Evolutionary conservation across 92 coral and sea anemone genomes (phyloP).

Genomic region (Zoanthus sansibaricus): DNA sequence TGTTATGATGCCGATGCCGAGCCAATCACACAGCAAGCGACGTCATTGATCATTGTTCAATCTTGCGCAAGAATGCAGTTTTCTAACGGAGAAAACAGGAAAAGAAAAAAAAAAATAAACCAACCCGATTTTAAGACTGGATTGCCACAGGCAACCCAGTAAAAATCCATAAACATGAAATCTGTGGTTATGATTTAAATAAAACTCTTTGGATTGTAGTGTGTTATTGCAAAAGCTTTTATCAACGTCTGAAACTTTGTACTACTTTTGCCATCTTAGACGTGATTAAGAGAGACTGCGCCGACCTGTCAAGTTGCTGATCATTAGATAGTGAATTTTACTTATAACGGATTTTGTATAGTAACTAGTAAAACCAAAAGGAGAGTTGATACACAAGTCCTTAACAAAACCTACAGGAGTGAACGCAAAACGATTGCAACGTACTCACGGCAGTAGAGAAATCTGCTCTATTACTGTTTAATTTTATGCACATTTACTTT

Average conservation of each 20-base stretch:
- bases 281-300: constrained; percentile 3
- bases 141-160: no score
- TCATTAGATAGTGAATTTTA: background rate
- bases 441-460: background rate
- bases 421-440: background rate
- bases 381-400: background rate
- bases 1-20: no score
- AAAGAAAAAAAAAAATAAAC: no score
- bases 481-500: constrained; percentile 5
- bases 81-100: no score
- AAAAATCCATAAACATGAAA: constrained; percentile 26
- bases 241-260: background rate
- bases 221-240: background rate
- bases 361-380: constrained; percentile 1
- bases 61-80: no score
- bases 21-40: no score
- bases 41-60: no score
- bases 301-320: background rate
- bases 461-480: constrained; percentile 2
- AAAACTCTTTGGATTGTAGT: background rate
- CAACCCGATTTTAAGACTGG: no score
- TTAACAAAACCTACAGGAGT: background rate
- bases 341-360: background rate
- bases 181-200: constrained; percentile 13
- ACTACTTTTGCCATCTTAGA: background rate